Percentiles rank a stretch among this genome's conserved stretches.
phyloP scores from a whole-genome alignment of 2,113 vertebrate genomes.

The Upupa epops region DNA sequence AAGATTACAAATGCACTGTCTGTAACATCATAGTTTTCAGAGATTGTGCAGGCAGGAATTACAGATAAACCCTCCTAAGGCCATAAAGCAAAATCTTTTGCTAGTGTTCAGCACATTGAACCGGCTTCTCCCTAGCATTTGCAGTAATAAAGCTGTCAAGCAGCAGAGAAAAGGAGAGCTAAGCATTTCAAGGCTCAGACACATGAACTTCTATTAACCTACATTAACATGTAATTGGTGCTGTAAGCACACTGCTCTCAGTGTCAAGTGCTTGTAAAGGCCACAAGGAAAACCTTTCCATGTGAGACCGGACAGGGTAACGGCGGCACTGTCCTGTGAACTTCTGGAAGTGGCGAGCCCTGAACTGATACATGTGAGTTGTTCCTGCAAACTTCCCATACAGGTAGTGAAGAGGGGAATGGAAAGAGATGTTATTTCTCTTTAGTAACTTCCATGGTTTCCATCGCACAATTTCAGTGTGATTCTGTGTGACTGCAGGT shows the following conservation, averaged over 20 bases:
- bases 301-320: not conserved
- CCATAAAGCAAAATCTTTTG: slow-evolving; percentile 36
- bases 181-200: slow-evolving; percentile 22
- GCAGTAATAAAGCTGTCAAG: slow-evolving; percentile 58
- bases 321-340: not conserved
- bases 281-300: not conserved
- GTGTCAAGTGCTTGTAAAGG: slow-evolving; percentile 21
- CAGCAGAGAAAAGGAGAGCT: not conserved
- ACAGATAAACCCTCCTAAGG: slow-evolving; percentile 52
- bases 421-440: not conserved
- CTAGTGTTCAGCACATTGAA: not conserved
- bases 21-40: slow-evolving; percentile 39
- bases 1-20: not conserved
- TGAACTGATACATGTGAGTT: not conserved
- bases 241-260: not conserved
- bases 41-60: slow-evolving; percentile 41
- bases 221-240: slow-evolving; percentile 10
- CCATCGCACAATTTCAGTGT: not conserved
- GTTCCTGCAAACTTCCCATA: not conserved
- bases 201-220: slow-evolving; percentile 48
- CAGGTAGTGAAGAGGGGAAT: not conserved
- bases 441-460: not conserved
- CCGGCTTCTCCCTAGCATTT: not conserved
- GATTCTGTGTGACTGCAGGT: not conserved
- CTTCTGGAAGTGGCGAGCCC: not conserved